Evolutionary conservation across 2,888 invertebrate species (phyloP), one percentile per base, ranked within the genome.

Genomic region (Pristionchus japonicus): DNA sequence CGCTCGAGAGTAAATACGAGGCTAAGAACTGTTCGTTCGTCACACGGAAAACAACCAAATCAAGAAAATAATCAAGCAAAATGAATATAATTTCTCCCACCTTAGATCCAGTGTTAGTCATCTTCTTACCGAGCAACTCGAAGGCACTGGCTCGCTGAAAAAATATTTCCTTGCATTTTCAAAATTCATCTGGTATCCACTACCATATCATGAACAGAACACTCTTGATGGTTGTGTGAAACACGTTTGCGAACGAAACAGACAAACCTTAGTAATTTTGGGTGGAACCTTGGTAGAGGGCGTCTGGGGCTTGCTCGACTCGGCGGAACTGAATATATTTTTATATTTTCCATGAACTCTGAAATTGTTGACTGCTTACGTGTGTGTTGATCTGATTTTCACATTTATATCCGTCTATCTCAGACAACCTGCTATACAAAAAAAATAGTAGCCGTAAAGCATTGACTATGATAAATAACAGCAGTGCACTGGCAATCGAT

Each of bases 131-230:
- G 27, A 84, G 27, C n/a, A 84, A 61, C 23, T 84, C 84, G 61
- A 84, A 84, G 20, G 84, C 84, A 27, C 84, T 84, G 4, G 84
- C 84, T 23, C 84, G 23, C 84, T 84, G 57, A 61, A 84, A 84
- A 23, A 40, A 43, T 77, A 40, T 6, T 43, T 11, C 23, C 15
- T 31, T 13, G 15, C 37, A 31, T 34, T 37, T 70, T 27, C 3
- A 70, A 17, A 4, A 31, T 13, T 7, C 27, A 31, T 64, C 31
- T 6, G 15, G 27, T 27, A 64, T 17, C 1, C 1, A 52, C 4
- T 52, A 23, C 17, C 17, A 23, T 17, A 52, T 20, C 20, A 1
- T 17, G 20, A 11, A 52, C 20, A 17, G 17, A 20, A 4, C 3
- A 3, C 52, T 52, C 52, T 52, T 52, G 11, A 52, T 17, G 13